A percentile compares a stretch with the other conserved stretches of the same genome.
Conservation (phyloP, 2,113 vertebrate species). For the Nanorana parkeri region DNA sequence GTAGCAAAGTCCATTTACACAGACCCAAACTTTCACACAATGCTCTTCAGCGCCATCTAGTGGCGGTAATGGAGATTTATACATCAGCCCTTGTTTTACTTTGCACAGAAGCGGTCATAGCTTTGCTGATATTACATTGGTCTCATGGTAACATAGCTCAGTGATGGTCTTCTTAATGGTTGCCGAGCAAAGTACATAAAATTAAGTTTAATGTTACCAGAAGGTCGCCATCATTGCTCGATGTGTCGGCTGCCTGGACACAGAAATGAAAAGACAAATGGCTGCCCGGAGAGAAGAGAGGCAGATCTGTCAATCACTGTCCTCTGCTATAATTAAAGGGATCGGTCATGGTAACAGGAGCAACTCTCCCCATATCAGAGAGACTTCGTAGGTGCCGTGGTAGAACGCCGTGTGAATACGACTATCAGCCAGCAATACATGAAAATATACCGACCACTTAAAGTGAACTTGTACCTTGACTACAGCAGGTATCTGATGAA, state of each 20-base stretch:
- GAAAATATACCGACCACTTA: background rate
- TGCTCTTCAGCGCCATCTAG: too few species aligned
- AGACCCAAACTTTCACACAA: too few species aligned
- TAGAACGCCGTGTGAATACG: slow-evolving; percentile 10
- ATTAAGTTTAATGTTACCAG: too few species aligned
- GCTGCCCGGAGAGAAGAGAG: background rate
- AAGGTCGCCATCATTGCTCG: background rate
- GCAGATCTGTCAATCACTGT: background rate
- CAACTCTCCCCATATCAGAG: background rate
- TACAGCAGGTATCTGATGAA: too few species aligned
- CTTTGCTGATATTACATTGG: too few species aligned
- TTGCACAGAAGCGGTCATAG: too few species aligned
- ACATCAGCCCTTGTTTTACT: too few species aligned
- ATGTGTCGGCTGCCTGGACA: slow-evolving; percentile 1
- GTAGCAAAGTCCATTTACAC: too few species aligned
- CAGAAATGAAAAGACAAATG: background rate
- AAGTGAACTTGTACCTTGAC: background rate
- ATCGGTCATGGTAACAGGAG: background rate
- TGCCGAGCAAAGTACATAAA: too few species aligned
- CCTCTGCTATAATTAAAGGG: slow-evolving; percentile 12
- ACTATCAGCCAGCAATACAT: background rate
- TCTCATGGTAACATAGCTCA: too few species aligned
- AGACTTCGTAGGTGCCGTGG: background rate
- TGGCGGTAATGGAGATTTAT: too few species aligned
- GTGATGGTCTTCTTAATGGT: too few species aligned